Base-by-base conservation (phyloP, 1,140 invertebrate genomes). In the Zaprionus vittiger region DNA sequence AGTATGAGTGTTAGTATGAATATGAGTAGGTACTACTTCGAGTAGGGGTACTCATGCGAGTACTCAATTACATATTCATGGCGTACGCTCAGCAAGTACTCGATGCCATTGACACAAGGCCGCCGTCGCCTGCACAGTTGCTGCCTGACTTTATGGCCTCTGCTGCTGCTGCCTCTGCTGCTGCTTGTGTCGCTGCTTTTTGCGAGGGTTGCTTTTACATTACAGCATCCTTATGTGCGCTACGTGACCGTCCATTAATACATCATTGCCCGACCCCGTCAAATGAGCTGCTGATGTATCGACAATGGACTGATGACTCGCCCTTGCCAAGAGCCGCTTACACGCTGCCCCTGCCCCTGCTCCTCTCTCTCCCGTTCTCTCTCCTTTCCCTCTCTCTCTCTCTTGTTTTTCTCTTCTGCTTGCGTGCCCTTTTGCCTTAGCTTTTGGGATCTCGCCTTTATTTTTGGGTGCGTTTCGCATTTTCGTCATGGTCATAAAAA, bases 221-320 rank as follows among this genome's bases (percentile, higher is more conserved):
- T 84, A 79, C 78, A 90, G 79, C 77, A 47, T 28, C 34, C 24
- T 83, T 79, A 85, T 85, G 84, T 70, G 81, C 60, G 73, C 52
- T 85, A 89, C 85, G 85, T 89, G 85, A 89, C 85, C 79, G 75
- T 77, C 76, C 85, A 89, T 90, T 89, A 89, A 89, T 89, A 90
- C 85, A 89, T 90, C 85, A 89, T 90, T 80, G 63, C 72, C 14
- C 14, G 38, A 66, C 9, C 38, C 49, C 22, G 5, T 1, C 37
- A 76, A 76, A 77, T 77, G 56, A 67, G 63, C 70, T 73, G 75
- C 70, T 77, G 75, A 77, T 77, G 75, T 68, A 77, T 73, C 67
- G 75, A 67, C 41, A 81, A 79, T 81, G 79, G 37, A 34, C 60
- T 74, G 61, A 79, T 65, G 57, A 69, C 24, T 6, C 41, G 38